Conservation (phyloP, 2,113 vertebrate genomes). For the Eptesicus fuscus region DNA sequence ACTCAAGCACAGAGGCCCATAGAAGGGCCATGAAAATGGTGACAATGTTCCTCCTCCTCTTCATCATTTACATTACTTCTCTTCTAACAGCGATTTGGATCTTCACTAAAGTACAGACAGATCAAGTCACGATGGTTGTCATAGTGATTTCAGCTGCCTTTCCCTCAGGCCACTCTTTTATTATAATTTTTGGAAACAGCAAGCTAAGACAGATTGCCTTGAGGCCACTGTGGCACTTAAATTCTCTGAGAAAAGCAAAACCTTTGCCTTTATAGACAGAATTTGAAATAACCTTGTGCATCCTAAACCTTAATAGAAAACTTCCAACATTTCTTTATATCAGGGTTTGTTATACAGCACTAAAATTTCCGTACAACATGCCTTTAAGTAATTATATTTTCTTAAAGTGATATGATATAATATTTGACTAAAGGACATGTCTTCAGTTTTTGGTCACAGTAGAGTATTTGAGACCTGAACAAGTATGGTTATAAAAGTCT, state of each 20-base stretch:
- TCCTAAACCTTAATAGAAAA: background rate
- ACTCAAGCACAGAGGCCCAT: too few species aligned
- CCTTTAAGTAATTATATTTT: background rate
- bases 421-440: background rate
- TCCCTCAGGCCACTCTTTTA: background rate
- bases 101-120: too few species aligned
- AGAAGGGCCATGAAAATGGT: too few species aligned
- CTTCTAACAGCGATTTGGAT: too few species aligned
- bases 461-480: background rate
- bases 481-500: background rate
- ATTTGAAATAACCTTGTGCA: background rate
- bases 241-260: background rate
- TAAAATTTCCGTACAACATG: background rate
- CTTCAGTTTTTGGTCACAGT: background rate
- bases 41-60: too few species aligned
- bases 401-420: background rate
- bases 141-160: background rate
- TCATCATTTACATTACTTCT: too few species aligned
- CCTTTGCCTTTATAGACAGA: background rate
- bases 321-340: background rate
- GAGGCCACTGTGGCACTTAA: background rate
- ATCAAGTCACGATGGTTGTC: background rate
- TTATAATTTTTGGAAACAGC: background rate
- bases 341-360: background rate
- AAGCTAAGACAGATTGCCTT: background rate